Percentiles rank a stretch among this genome's conserved stretches.
These are phyloP conservation scores for Oreochromis spilurus DNA, from an alignment of 2,113 vertebrate genomes.

Conservation along the genomic window DNA sequence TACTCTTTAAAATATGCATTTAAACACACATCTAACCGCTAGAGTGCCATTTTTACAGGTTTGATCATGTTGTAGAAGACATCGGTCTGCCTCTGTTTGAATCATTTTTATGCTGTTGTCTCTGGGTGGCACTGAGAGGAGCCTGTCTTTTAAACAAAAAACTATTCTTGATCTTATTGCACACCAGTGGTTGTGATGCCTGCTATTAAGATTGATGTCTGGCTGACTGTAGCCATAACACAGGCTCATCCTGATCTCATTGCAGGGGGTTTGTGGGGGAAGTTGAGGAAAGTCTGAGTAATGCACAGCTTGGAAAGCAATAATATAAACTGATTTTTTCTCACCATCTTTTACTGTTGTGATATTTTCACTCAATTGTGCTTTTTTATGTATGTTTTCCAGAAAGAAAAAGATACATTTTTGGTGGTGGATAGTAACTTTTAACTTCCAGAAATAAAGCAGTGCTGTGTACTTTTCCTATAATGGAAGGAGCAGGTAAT, in stretches of 20 bases:
- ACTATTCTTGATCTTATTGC: conserved; percentile 29
- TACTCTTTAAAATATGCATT: not conserved
- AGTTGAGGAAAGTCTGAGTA: conserved; percentile 36
- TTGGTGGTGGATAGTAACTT: not conserved
- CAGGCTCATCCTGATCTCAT: conserved; percentile 4
- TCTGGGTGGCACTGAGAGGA: conserved; percentile 19
- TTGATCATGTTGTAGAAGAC: not conserved
- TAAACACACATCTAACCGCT: not conserved
- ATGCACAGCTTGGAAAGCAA: conserved; percentile 10
- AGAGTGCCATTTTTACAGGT: not conserved
- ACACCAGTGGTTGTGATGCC: conserved; percentile 13
- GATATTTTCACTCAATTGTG: not conserved
- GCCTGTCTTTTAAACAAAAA: conserved; percentile 28
- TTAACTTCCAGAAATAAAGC: not conserved
- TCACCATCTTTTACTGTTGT: not conserved
- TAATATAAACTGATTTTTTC: not conserved
- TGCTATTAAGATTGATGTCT: conserved; percentile 17
- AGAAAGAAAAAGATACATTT: not conserved
- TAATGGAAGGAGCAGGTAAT: not conserved
- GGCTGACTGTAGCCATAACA: conserved; percentile 57
- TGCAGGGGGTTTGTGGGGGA: conserved; percentile 9
- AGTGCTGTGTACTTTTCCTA: not conserved
- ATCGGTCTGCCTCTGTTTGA: not conserved
- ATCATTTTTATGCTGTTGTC: not conserved
- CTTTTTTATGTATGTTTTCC: not conserved